These are phyloP conservation scores for Paramisgurnus dabryanus DNA, from an alignment of 2,113 vertebrate genomes.

Conservation along the genomic window DNA sequence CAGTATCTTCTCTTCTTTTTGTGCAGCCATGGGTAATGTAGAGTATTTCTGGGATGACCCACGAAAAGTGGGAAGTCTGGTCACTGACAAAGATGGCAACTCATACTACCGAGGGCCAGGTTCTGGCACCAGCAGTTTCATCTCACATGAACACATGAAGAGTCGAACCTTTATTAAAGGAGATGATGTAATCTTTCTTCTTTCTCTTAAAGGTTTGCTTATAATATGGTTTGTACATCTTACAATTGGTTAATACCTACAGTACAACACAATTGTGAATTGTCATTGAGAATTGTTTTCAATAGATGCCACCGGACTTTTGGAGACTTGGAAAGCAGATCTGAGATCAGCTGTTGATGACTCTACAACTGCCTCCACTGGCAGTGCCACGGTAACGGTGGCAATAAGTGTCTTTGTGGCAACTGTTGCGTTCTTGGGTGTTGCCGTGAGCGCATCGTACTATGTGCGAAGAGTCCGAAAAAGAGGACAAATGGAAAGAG, in stretches of 20 bases:
- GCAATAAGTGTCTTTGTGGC: slow-evolving; percentile 65
- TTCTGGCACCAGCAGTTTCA: slow-evolving; percentile 72
- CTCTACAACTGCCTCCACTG: background rate
- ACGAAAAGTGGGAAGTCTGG: slow-evolving; percentile 74
- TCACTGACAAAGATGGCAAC: slow-evolving; percentile 76
- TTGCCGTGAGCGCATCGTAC: slow-evolving; percentile 61
- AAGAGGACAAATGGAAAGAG: slow-evolving; percentile 12
- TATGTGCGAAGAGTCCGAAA: slow-evolving; percentile 64
- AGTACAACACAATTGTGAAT: background rate
- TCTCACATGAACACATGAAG: slow-evolving; percentile 77
- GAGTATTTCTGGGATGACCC: slow-evolving; percentile 81
- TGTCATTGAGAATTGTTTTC: background rate
- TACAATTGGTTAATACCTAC: background rate
- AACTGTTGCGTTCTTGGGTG: slow-evolving; percentile 67
- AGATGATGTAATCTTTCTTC: slow-evolving; percentile 76
- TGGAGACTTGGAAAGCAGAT: slow-evolving; percentile 19
- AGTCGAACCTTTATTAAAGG: slow-evolving; percentile 85
- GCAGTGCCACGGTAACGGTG: slow-evolving; percentile 60
- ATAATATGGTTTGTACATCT: background rate
- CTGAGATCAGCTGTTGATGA: background rate
- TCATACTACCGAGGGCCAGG: slow-evolving; percentile 72
- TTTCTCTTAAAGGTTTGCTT: slow-evolving; percentile 82
- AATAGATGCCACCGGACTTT: slow-evolving; percentile 77
- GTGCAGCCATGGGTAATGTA: slow-evolving; percentile 29
- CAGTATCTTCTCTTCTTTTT: slow-evolving; percentile 36